Conservation (phyloP, 1,140 invertebrate genomes). For the Lucilia cuprina region DNA sequence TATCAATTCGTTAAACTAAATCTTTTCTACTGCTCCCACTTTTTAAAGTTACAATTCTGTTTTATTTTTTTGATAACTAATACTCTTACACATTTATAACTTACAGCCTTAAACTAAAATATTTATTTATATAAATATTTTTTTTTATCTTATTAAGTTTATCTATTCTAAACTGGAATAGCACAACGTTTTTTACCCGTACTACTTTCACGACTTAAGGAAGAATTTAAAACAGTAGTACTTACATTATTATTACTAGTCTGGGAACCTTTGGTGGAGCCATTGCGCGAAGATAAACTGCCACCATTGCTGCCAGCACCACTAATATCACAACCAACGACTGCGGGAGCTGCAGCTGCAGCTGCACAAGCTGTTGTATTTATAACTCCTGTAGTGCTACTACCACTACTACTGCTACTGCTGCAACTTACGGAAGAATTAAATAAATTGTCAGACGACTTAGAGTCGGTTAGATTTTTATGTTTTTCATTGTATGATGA, state of each 20-base stretch:
- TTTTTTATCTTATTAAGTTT: neutral
- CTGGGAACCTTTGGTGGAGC: conserved; percentile 43
- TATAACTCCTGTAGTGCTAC: neutral
- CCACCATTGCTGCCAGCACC: neutral
- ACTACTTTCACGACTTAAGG: conserved; percentile 22
- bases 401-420: conserved; percentile 48
- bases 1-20: too few species aligned
- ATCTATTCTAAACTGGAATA: conserved; percentile 51
- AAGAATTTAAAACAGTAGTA: conserved; percentile 32
- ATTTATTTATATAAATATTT: neutral
- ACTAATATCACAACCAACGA: neutral
- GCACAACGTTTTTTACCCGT: conserved; percentile 50
- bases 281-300: conserved; percentile 42
- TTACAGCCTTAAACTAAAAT: neutral
- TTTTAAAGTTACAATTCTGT: neutral
- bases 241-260: conserved; percentile 30
- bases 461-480: neutral
- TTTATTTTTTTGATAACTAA: too few species aligned
- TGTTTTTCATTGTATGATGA: neutral
- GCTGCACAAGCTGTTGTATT: neutral
- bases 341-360: too few species aligned
- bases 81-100: too few species aligned
- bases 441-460: conserved; percentile 21
- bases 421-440: neutral
- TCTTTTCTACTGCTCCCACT: neutral